Evolutionary conservation across 2,113 vertebrate species (phyloP), one percentile per base, ranked within the genome.

Genomic region (Mohoua ochrocephala): DNA sequence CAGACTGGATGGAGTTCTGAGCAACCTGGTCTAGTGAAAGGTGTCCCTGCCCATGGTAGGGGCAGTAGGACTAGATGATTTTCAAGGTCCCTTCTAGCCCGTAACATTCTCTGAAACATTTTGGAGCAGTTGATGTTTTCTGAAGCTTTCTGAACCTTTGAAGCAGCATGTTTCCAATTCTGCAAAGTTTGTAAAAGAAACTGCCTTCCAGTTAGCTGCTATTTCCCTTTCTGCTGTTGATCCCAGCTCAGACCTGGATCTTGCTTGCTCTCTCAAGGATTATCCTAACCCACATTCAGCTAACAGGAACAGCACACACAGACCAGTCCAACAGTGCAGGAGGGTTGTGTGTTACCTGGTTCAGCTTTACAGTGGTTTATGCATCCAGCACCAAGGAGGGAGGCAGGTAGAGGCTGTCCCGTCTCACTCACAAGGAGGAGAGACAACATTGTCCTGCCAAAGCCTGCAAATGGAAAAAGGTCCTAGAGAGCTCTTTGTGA

Each of bases 361-460:
- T 84, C 24, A 16, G 42, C 33, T 56, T 27, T 33, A 33, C 26
- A 44, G 44, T 8, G 16, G 11, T 87, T 14, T 15, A 37, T 56
- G 45, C 33, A 53, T 10, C 47, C 41, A 6, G 4, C 7, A 5
- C 9, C 0, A 1, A 18, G 22, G 44, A 78, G 23, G 35, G 21
- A 49, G 28, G 47, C 2, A 19, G 23, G 35, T 28, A 53, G 15
- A 41, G 15, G 15, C 49, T 57, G 22, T 53, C 57, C 19, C 0
- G 1, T n/a, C 21, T 65, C 37, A n/a, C 31, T 1, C 2, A 21
- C 64, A 50, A 83, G 76, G 59, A 67, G 20, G 6, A 54, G 47
- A 54, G 35, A 44, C 19, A 80, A 20, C 3, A 6, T 59, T 52
- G 11, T 69, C 52, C n/a, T 44, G 37, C 19, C 1, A 2, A 80